Conservation (phyloP, 2,113 vertebrate genomes). For the Semicossyphus pulcher region DNA sequence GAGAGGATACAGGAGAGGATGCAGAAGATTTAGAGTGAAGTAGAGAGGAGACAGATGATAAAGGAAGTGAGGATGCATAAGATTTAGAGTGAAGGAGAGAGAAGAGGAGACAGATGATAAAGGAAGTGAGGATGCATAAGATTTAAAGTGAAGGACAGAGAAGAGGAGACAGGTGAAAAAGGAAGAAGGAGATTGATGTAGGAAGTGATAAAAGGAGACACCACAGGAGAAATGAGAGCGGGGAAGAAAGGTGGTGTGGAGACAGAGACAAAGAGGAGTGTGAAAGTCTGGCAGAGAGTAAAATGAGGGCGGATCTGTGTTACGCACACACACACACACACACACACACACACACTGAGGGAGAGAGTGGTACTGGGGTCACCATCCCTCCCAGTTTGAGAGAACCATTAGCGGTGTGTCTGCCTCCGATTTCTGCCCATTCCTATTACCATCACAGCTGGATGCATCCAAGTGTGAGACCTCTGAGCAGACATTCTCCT, state of each 20-base stretch:
- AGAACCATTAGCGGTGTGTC: slow-evolving; percentile 80
- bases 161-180: not conserved
- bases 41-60: no score
- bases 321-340: not conserved
- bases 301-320: slow-evolving; percentile 22
- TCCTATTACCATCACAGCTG: slow-evolving; percentile 84
- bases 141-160: not conserved
- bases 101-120: not conserved
- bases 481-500: slow-evolving; percentile 33
- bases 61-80: no score
- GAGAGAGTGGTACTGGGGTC: slow-evolving; percentile 38
- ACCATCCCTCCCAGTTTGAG: slow-evolving; percentile 67
- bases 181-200: slow-evolving; percentile 14
- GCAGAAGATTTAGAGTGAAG: no score
- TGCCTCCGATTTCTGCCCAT: slow-evolving; percentile 86
- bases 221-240: slow-evolving; percentile 7
- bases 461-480: slow-evolving; percentile 54
- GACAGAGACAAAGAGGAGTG: not conserved
- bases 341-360: not conserved
- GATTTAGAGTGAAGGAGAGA: no score
- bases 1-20: no score
- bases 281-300: slow-evolving; percentile 17
- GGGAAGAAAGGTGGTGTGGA: slow-evolving; percentile 6
- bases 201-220: not conserved
- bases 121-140: not conserved